These are phyloP conservation scores for Amphiura filiformis DNA, from an alignment of 35 echinoderm and acorn worm genomes.

Conservation along the genomic window DNA sequence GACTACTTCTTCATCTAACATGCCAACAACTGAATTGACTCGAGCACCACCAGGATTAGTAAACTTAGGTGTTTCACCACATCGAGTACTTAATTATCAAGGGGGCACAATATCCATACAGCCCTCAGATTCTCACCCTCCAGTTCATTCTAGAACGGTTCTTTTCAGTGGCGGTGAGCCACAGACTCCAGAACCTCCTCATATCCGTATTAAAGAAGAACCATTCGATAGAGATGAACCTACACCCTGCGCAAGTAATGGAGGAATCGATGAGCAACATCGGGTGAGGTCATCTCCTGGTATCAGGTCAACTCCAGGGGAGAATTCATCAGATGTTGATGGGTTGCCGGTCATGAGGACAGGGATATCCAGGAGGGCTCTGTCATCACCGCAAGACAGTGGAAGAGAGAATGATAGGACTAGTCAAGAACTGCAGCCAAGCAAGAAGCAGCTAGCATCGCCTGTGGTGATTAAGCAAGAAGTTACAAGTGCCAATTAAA, in stretches of 20 bases:
- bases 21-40: slow-evolving; percentile 32
- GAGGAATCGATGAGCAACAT: background rate
- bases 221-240: background rate
- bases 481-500: slow-evolving; percentile 11
- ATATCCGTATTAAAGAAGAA: background rate
- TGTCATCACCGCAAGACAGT: too few relatives aligned
- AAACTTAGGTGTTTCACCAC: background rate
- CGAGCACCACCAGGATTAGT: slow-evolving; percentile 29
- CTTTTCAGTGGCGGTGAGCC: slow-evolving; percentile 4
- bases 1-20: background rate
- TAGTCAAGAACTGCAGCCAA: background rate
- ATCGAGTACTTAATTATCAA: slow-evolving; percentile 67
- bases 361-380: too few relatives aligned
- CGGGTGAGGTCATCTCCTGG: background rate
- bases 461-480: background rate
- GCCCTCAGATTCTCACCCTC: slow-evolving; percentile 28
- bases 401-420: too few relatives aligned
- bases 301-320: background rate
- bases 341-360: too few relatives aligned
- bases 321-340: too few relatives aligned
- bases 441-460: background rate
- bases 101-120: slow-evolving; percentile 86
- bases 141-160: slow-evolving; percentile 55
- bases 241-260: background rate
- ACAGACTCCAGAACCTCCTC: background rate